Evolutionary conservation across 2,888 invertebrate genomes (phyloP).

Genomic region (Vanessa cardui): DNA sequence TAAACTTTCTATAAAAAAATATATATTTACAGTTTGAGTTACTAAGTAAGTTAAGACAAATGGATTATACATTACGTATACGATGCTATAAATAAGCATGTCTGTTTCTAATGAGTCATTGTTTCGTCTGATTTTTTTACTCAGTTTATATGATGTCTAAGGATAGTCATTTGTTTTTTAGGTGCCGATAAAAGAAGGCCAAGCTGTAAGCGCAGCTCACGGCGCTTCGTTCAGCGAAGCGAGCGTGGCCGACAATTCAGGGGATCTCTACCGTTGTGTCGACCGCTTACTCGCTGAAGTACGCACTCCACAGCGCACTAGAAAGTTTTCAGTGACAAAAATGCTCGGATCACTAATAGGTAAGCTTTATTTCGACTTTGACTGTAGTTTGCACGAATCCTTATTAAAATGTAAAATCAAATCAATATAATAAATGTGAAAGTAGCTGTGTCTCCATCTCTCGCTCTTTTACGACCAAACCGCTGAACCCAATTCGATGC

Average conservation of each 20-base stretch:
- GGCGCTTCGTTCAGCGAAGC: slow-evolving; percentile 90
- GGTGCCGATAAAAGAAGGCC: slow-evolving; percentile 88
- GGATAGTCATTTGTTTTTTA: slow-evolving; percentile 54
- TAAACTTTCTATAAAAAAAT: too few relatives aligned
- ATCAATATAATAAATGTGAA: too few relatives aligned
- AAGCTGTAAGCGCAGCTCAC: slow-evolving; percentile 85
- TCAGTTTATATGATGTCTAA: background rate
- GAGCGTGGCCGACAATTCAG: slow-evolving; percentile 91
- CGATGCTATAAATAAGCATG: slow-evolving; percentile 18
- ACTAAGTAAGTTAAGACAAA: slow-evolving; percentile 11
- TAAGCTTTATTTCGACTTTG: slow-evolving; percentile 38
- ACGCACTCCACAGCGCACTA: slow-evolving; percentile 83
- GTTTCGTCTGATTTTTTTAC: background rate
- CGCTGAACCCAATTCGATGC: too few relatives aligned
- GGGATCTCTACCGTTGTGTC: slow-evolving; percentile 88
- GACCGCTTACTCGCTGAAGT: slow-evolving; percentile 87
- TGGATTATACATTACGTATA: slow-evolving; percentile 13
- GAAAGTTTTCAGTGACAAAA: slow-evolving; percentile 90
- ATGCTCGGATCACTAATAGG: slow-evolving; percentile 90
- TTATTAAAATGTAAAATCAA: background rate
- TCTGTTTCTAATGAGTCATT: slow-evolving; percentile 27
- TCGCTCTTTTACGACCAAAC: too few relatives aligned
- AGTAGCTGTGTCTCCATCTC: too few relatives aligned
- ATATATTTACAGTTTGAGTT: too few relatives aligned
- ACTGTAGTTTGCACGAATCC: background rate